Base-by-base conservation (phyloP, 2,888 invertebrate genomes). In the Lasioglossum calceatum region DNA sequence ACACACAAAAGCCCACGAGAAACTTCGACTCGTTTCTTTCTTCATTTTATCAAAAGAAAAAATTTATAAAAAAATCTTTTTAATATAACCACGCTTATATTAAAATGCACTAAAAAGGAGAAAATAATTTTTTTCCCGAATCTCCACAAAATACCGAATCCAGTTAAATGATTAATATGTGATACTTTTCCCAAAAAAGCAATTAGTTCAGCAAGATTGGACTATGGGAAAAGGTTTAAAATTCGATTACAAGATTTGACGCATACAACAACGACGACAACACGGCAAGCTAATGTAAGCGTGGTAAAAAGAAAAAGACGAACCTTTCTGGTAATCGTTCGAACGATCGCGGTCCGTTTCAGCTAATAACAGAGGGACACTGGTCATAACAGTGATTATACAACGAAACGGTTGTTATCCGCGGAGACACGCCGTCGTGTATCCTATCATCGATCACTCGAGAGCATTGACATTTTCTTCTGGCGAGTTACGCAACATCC, bases 381-480 rank as follows among this genome's bases (percentile, higher is more conserved):
- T 12, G 42, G 32, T 27, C 32, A n/a, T 39, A 77, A 71, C 75
- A 44, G 32, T 67, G 64, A 54, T 78, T 84, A 47, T 16, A 77
- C 74, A 64, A 73, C 61, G 70, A 83, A 79, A 58, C 76, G 72
- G 58, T 76, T 32, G 47, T 27, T 67, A 32, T 0, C 16, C 32
- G 36, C 42, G 19, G 19, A 27, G 19, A 27, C 16, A 39, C 36
- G 61, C 0, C 61, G n/a, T 14, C 36, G 32, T 27, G 19, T 64
- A 32, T 54, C 54, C 27, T 27, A 71, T 23, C 77, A 71, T 87
- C 77, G 79, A 80, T 82, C 82, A 80, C 58, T 72, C 72, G 67
- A 77, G 80, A 77, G 80, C 79, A 81, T 83, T 61, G 90, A 84
- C 86, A 84, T 87, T 91, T 88, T 85, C 86, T 85, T 87, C 77